Conservation (phyloP, 1,140 invertebrate species). For the Lordiphosa collinella region DNA sequence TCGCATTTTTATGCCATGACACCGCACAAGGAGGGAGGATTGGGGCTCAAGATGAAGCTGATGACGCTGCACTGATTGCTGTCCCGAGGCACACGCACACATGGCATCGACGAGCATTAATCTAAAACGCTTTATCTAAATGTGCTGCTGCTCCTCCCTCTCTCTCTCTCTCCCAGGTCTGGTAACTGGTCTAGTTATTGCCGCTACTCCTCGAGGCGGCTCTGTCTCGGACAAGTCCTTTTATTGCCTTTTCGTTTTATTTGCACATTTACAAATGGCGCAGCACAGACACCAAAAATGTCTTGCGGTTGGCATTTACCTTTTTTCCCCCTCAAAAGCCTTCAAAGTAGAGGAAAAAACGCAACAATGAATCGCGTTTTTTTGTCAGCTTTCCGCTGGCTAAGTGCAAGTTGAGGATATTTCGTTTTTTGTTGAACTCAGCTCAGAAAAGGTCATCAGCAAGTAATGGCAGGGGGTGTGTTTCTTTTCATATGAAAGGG, state of each 20-base stretch:
- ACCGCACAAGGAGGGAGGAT: not conserved
- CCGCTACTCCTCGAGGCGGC: not conserved
- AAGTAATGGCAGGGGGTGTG: not conserved
- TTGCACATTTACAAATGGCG: conserved; percentile 73
- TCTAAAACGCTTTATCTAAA: conserved; percentile 77
- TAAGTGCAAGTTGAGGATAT: conserved; percentile 62
- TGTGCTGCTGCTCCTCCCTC: too few relatives aligned
- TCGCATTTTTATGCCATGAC: conserved; percentile 11
- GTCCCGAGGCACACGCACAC: conserved; percentile 33
- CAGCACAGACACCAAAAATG: conserved; percentile 38
- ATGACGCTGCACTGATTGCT: conserved; percentile 72
- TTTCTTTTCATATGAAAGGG: not conserved
- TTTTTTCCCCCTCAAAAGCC: conserved; percentile 29
- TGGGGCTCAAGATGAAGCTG: conserved; percentile 28
- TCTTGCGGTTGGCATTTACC: conserved; percentile 43
- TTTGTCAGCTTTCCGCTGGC: conserved; percentile 34
- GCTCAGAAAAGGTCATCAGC: conserved; percentile 18
- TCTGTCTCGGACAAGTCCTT: conserved; percentile 28
- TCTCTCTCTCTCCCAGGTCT: too few relatives aligned
- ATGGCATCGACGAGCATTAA: conserved; percentile 56
- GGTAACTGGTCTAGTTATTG: conserved; percentile 10
- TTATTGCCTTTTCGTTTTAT: conserved; percentile 70
- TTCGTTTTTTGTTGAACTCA: not conserved
- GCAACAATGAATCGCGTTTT: conserved; percentile 51
- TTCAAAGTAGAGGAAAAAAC: conserved; percentile 13